Evolutionary conservation across 1,140 invertebrate species (phyloP).

Genomic region (Octopus sinensis): DNA sequence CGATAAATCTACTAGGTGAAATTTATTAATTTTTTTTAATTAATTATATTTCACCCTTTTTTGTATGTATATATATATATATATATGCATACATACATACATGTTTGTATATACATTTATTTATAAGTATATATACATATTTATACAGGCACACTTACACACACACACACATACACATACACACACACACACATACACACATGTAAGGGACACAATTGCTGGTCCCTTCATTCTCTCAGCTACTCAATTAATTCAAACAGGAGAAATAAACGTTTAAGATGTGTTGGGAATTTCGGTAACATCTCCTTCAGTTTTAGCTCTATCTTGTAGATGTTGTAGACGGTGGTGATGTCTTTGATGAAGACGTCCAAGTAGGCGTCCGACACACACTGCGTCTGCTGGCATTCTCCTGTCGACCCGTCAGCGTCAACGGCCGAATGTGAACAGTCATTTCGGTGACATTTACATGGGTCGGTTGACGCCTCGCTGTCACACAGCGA

Average conservation of each 20-base stretch:
- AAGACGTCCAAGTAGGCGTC: neutral
- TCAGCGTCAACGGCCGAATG: too few species aligned
- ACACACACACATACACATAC: neutral
- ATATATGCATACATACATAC: neutral
- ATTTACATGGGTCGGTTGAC: too few species aligned
- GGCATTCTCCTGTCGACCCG: too few species aligned
- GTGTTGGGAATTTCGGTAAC: neutral
- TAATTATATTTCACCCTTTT: too few species aligned
- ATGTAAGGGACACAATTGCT: neutral
- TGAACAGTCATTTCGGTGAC: too few species aligned
- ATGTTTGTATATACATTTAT: neutral
- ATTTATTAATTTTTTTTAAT: too few species aligned
- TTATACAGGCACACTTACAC: constrained; percentile 2
- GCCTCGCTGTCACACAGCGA: too few species aligned
- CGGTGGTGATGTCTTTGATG: neutral
- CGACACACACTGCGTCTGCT: too few species aligned
- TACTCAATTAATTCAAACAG: constrained; percentile 14
- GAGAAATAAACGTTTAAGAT: constrained; percentile 12
- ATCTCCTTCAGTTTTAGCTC: neutral
- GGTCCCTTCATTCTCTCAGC: constrained; percentile 13
- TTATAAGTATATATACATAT: constrained; percentile 25
- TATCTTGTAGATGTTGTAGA: neutral
- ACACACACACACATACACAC: neutral
- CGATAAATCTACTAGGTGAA: too few species aligned
- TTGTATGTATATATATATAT: neutral